Evolutionary conservation across 1,140 invertebrate genomes (phyloP).

Genomic region (Pseudomyrmex sp.): DNA sequence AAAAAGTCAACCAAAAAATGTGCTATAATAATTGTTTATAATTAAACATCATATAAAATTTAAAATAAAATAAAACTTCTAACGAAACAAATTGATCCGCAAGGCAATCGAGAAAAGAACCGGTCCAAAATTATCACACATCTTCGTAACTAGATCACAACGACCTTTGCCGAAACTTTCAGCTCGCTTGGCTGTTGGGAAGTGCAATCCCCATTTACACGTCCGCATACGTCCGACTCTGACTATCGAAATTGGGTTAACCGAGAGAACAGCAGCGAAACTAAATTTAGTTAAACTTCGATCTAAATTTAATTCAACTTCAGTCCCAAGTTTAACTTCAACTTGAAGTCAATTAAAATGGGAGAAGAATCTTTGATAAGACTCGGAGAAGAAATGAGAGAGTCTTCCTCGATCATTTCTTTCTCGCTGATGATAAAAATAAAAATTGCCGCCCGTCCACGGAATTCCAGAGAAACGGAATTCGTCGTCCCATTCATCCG

Average conservation of each 20-base stretch:
- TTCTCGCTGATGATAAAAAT: not conserved
- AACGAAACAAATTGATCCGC: not conserved
- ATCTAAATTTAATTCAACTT: not conserved
- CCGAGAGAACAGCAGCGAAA: not conserved
- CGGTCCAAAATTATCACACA: constrained; percentile 75
- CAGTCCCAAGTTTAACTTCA: no score
- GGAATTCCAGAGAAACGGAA: not conserved
- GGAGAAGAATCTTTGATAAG: no score
- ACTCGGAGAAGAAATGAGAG: no score
- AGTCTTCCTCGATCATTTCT: no score
- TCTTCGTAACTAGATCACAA: constrained; percentile 68
- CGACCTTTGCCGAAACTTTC: constrained; percentile 71
- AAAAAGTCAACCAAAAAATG: not conserved
- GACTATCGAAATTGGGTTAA: constrained; percentile 18
- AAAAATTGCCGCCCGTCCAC: not conserved
- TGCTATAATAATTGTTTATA: not conserved
- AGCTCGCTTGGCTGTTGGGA: constrained; percentile 11
- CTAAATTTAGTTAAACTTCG: not conserved
- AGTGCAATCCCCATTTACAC: constrained; percentile 37
- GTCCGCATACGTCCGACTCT: not conserved
- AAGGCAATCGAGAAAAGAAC: constrained; percentile 47
- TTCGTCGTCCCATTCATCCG: not conserved
- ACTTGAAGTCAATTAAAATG: no score
- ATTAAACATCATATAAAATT: no score
- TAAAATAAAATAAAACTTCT: not conserved